Conservation (phyloP, 1,140 invertebrate species). For the Cryptotermes secundus region DNA sequence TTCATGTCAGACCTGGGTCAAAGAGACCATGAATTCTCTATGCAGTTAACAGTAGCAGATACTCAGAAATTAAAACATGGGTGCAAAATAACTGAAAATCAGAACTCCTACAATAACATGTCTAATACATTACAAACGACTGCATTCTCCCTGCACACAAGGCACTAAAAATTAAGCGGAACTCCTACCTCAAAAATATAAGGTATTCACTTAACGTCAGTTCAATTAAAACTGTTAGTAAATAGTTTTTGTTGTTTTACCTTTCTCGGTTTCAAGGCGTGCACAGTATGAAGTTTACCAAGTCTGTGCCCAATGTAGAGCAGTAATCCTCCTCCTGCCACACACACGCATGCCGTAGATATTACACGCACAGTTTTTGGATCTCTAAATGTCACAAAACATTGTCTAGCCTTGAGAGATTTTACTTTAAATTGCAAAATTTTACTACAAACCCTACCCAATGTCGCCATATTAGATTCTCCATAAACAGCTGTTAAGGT, state of each 20-base stretch:
- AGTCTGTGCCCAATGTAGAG: background rate
- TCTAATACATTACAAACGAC: too few species aligned
- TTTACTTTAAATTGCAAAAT: slow-evolving; percentile 12
- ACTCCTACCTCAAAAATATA: too few species aligned
- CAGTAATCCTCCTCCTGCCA: slow-evolving; percentile 23
- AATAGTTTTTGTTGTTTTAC: background rate
- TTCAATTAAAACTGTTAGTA: too few species aligned
- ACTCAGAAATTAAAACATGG: too few species aligned
- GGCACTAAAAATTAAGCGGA: too few species aligned
- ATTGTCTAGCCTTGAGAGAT: background rate
- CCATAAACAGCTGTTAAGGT: too few species aligned
- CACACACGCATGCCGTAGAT: slow-evolving; percentile 23
- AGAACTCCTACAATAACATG: too few species aligned
- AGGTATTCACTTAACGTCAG: background rate
- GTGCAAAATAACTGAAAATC: too few species aligned
- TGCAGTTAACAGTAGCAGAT: too few species aligned
- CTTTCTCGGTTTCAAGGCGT: slow-evolving; percentile 28
- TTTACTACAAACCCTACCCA: background rate
- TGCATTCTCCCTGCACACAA: too few species aligned
- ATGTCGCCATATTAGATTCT: slow-evolving; percentile 20
- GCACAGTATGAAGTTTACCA: slow-evolving; percentile 15
- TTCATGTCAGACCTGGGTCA: too few species aligned
- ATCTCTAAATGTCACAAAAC: slow-evolving; percentile 18
- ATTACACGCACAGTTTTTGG: slow-evolving; percentile 8
- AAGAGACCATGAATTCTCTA: too few species aligned